These are phyloP conservation scores for Neosilurus hyrtlii DNA, from an alignment of 2,797 vertebrate genomes.

Conservation along the genomic window DNA sequence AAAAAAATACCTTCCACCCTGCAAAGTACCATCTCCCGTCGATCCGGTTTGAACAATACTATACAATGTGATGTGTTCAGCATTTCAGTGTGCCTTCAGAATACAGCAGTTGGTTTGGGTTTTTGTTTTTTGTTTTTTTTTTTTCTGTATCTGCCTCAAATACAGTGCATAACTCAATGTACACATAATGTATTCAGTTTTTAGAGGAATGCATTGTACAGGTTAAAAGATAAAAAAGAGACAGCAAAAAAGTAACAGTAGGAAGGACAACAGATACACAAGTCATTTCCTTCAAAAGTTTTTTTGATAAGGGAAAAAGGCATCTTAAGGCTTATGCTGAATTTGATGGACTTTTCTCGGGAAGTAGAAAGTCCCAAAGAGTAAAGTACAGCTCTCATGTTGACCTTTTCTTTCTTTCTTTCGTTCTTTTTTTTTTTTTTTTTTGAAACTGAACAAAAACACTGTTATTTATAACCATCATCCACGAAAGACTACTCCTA, in stretches of 20 bases:
- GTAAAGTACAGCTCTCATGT: conserved; percentile 58
- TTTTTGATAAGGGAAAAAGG: conserved; percentile 68
- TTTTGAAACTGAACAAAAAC: conserved; percentile 57
- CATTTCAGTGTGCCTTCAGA: conserved; percentile 69
- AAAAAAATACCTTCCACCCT: conserved; percentile 65
- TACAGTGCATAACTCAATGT: conserved; percentile 69
- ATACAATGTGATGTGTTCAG: conserved; percentile 60
- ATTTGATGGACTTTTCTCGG: conserved; percentile 60
- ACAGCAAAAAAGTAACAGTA: conserved; percentile 66
- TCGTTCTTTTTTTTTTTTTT: conserved; percentile 46
- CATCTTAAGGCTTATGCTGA: conserved; percentile 76
- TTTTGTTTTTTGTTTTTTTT: conserved; percentile 34
- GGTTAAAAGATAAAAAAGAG: conserved; percentile 63
- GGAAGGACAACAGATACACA: conserved; percentile 72
- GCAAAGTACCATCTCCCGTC: conserved; percentile 65
- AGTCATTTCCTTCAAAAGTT: conserved; percentile 68
- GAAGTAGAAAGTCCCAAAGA: conserved; percentile 58
- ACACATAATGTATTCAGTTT: conserved; percentile 55
- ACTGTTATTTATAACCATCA: conserved; percentile 59
- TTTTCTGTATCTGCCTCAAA: conserved; percentile 57
- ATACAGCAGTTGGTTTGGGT: conserved; percentile 67
- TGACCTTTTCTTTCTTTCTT: conserved; percentile 42
- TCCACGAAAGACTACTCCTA: conserved; percentile 59
- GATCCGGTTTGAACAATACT: conserved; percentile 58
- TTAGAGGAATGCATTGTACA: conserved; percentile 67